A percentile compares a stretch with the other conserved stretches of the same genome.
Evolutionary conservation across 2,888 invertebrate species (phyloP).

Genomic region (Tuta absoluta): DNA sequence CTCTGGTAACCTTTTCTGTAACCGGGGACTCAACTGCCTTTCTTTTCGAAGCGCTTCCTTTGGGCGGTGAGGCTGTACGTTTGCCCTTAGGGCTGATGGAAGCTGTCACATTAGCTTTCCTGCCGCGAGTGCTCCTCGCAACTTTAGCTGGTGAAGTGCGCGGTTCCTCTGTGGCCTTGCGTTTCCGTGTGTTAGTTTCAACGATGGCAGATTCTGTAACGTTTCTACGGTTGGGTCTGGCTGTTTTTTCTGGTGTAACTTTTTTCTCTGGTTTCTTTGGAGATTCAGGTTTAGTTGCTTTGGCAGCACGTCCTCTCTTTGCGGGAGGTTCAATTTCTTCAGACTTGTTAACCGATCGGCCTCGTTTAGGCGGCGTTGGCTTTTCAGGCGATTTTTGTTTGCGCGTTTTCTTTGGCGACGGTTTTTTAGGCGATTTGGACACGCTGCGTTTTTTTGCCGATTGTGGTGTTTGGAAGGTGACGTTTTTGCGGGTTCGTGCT

Average conservation of each 20-base stretch:
- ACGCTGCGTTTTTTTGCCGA: too few relatives aligned
- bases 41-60: too few relatives aligned
- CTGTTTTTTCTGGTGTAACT: background rate
- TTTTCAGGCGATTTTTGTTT: slow-evolving; percentile 21
- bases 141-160: background rate
- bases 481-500: too few relatives aligned
- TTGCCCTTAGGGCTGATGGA: background rate
- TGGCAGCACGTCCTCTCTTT: background rate
- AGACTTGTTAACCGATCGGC: slow-evolving; percentile 22
- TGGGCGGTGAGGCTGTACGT: background rate
- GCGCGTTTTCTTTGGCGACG: slow-evolving; percentile 44
- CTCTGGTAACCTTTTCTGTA: background rate
- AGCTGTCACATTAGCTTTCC: background rate
- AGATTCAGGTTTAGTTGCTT: background rate
- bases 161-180: slow-evolving; percentile 19
- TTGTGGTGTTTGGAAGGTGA: too few relatives aligned
- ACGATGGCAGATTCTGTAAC: slow-evolving; percentile 28
- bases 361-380: background rate
- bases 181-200: slow-evolving; percentile 29
- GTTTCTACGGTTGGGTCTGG: background rate
- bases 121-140: slow-evolving; percentile 11
- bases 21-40: too few relatives aligned
- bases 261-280: slow-evolving; percentile 33
- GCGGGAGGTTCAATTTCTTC: slow-evolving; percentile 23
- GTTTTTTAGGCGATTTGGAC: background rate